A percentile compares a stretch with the other conserved stretches of the same genome.
Conservation (phyloP, 1,140 invertebrate genomes). For the Macrotrachela quadricornifera region DNA sequence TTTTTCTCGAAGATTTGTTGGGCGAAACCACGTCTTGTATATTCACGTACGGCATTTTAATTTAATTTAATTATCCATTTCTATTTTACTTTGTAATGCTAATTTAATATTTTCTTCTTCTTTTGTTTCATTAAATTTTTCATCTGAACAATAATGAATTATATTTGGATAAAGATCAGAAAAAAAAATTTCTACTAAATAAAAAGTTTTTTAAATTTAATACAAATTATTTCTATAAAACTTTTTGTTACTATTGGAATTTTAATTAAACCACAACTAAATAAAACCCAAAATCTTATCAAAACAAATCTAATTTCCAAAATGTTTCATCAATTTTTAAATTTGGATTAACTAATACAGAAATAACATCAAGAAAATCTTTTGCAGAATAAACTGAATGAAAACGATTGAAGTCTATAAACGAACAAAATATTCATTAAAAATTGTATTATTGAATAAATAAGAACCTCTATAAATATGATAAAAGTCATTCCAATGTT, state of each 20-base stretch:
- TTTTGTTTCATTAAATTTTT: slow-evolving; percentile 24
- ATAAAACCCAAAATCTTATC: slow-evolving; percentile 11
- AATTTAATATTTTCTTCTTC: slow-evolving; percentile 16
- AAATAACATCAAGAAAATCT: slow-evolving; percentile 73
- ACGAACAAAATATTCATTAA: too few species aligned
- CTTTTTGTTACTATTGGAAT: slow-evolving; percentile 61
- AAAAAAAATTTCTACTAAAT: slow-evolving; percentile 20
- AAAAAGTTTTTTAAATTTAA: too few species aligned
- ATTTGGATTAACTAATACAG: slow-evolving; percentile 56
- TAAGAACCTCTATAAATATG: slow-evolving; percentile 55
- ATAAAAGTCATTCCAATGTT: slow-evolving; percentile 75
- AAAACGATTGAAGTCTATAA: slow-evolving; percentile 66
- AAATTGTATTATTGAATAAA: too few species aligned
- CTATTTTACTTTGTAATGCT: slow-evolving; percentile 21
- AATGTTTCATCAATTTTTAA: slow-evolving; percentile 33
- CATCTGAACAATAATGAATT: slow-evolving; percentile 27
- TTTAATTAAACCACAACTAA: slow-evolving; percentile 60
- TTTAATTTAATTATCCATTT: slow-evolving; percentile 17
- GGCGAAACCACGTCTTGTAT: slow-evolving; percentile 60
- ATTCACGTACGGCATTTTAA: slow-evolving; percentile 39
- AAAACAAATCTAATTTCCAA: slow-evolving; percentile 5
- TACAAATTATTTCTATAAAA: slow-evolving; percentile 50
- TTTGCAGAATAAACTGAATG: slow-evolving; percentile 81
- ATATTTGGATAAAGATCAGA: slow-evolving; percentile 28
- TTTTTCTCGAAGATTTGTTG: slow-evolving; percentile 46